A percentile compares a stretch with the other conserved stretches of the same genome.
Conservation (phyloP, 1,140 invertebrate species). For the Neomicropteryx cornuta region DNA sequence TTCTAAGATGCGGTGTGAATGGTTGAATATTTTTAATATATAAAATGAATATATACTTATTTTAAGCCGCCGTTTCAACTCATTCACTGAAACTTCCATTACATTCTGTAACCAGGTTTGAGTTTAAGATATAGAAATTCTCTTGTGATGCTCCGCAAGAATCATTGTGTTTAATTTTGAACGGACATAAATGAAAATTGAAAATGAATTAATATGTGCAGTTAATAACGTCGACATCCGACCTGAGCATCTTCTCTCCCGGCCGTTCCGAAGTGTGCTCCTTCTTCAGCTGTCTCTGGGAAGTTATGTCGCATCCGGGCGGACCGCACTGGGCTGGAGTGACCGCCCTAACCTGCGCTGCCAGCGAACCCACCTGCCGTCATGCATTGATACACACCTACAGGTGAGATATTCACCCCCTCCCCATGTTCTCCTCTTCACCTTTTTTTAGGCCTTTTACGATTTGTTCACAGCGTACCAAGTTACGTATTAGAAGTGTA, state of each 20-base stretch:
- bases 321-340: constrained; percentile 46
- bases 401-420: constrained; percentile 30
- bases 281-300: constrained; percentile 35
- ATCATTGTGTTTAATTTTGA: neutral
- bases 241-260: constrained; percentile 30
- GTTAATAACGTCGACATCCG: constrained; percentile 33
- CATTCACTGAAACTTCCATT: neutral
- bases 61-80: constrained; percentile 2
- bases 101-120: neutral
- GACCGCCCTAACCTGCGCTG: constrained; percentile 46
- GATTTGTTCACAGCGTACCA: neutral
- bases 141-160: neutral
- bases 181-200: neutral
- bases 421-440: too few relatives aligned
- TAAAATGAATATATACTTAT: neutral
- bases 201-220: constrained; percentile 17
- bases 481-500: neutral
- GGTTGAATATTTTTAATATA: too few relatives aligned
- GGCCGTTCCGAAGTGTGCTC: constrained; percentile 33
- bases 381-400: constrained; percentile 52
- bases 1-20: too few relatives aligned
- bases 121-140: neutral
- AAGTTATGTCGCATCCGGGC: constrained; percentile 29
- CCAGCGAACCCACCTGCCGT: constrained; percentile 44
- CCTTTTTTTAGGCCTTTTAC: neutral